phyloP scores from a whole-genome alignment of 2,888 invertebrate genomes.

The Ditula angustiorana region DNA sequence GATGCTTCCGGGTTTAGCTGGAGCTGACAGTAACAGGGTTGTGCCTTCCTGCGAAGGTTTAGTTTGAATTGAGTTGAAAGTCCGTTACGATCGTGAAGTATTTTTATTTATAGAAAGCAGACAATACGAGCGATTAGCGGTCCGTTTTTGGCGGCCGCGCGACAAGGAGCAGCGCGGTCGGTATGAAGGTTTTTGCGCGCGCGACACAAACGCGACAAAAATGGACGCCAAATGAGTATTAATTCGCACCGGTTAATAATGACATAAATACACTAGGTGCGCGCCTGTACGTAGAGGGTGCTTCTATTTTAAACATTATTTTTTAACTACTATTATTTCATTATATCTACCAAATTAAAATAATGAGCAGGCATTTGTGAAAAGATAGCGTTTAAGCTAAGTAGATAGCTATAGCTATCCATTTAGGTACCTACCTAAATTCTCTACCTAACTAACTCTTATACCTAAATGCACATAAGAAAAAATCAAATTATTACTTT shows the following conservation, averaged over 20 bases:
- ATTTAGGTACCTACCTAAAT: too few relatives aligned
- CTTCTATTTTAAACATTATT: slow-evolving; percentile 30
- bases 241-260: slow-evolving; percentile 84
- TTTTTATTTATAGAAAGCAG: slow-evolving; percentile 35
- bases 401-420: too few relatives aligned
- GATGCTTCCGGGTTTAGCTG: neutral
- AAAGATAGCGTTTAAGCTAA: too few relatives aligned
- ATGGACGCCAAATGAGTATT: slow-evolving; percentile 82
- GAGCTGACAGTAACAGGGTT: neutral
- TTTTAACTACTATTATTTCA: too few relatives aligned
- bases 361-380: too few relatives aligned
- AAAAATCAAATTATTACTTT: too few relatives aligned
- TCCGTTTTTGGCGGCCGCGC: slow-evolving; percentile 65
- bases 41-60: neutral
- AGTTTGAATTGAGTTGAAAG: neutral
- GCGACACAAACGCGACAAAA: slow-evolving; percentile 73
- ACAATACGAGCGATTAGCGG: slow-evolving; percentile 53
- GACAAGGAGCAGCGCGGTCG: slow-evolving; percentile 55
- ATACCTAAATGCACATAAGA: too few relatives aligned
- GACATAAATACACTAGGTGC: slow-evolving; percentile 83
- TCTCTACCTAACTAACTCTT: too few relatives aligned
- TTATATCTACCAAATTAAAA: too few relatives aligned
- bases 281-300: slow-evolving; percentile 65
- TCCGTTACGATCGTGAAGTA: slow-evolving; percentile 9
- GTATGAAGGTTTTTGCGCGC: slow-evolving; percentile 66